phyloP scores from a whole-genome alignment of 2,797 vertebrate species.

The Darevskia mixta region DNA sequence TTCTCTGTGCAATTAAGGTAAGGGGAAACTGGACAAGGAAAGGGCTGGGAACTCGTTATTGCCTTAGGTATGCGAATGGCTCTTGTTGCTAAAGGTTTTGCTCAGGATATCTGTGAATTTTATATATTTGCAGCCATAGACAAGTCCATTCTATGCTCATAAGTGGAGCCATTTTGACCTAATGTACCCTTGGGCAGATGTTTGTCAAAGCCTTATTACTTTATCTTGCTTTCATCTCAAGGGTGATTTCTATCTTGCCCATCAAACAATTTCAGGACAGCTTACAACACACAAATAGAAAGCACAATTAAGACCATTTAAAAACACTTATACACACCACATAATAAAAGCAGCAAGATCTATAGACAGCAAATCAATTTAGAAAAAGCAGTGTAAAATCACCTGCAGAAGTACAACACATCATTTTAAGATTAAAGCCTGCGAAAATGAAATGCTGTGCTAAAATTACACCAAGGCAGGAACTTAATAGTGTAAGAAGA shows the following conservation, averaged over 20 bases:
- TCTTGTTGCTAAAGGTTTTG: neutral
- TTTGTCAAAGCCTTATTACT: neutral
- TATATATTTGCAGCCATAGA: neutral
- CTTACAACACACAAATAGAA: neutral
- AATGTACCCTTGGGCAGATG: neutral
- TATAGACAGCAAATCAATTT: neutral
- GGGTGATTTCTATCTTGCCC: neutral
- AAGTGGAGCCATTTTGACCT: neutral
- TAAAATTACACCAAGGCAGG: too few relatives aligned
- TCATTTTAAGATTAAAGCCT: neutral
- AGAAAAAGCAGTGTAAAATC: neutral
- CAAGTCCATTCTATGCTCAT: neutral
- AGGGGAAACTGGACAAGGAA: fast-evolving
- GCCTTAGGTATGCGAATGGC: neutral
- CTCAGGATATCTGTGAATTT: neutral
- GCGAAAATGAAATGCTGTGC: neutral
- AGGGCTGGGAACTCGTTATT: neutral
- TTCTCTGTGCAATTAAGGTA: neutral
- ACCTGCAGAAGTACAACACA: neutral
- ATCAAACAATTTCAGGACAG: neutral
- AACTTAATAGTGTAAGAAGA: too few relatives aligned
- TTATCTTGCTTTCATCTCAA: neutral
- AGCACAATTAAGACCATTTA: neutral
- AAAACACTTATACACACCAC: neutral
- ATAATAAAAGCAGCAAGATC: neutral